phyloP scores from a whole-genome alignment of 2,888 invertebrate species.

The Aleiodes alternator region DNA sequence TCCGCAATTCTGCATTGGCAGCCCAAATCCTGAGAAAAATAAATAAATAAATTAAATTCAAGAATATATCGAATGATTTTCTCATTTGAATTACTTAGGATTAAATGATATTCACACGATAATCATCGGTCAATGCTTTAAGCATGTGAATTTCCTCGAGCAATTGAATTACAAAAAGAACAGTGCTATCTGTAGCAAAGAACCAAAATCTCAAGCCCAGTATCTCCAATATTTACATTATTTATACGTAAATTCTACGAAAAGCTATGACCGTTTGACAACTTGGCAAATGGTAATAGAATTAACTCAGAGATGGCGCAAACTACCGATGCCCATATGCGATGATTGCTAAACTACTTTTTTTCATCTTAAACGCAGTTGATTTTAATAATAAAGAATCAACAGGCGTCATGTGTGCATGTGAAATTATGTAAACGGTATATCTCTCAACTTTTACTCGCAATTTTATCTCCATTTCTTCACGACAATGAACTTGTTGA shows the following conservation, averaged over 20 bases:
- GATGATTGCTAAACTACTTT: not conserved
- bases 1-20: slow-evolving; percentile 56
- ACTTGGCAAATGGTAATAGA: not conserved
- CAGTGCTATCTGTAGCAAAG: no score
- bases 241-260: no score
- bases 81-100: no score
- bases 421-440: slow-evolving; percentile 23
- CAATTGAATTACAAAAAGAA: no score
- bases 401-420: slow-evolving; percentile 19
- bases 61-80: no score
- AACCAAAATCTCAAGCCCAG: no score
- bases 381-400: slow-evolving; percentile 10
- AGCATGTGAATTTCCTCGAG: no score
- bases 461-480: slow-evolving; percentile 5
- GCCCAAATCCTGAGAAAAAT: slow-evolving; percentile 54
- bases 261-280: no score
- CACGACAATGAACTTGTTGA: slow-evolving; percentile 28
- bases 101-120: no score
- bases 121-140: no score
- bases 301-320: slow-evolving; percentile 13
- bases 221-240: no score
- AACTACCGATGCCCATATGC: not conserved
- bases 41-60: slow-evolving; percentile 4
- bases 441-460: slow-evolving; percentile 25
- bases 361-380: not conserved